A percentile compares a stretch with the other conserved stretches of the same genome.
These are phyloP conservation scores for Campylomormyrus numenius DNA, from an alignment of 2,113 vertebrate genomes.

Conservation along the genomic window DNA sequence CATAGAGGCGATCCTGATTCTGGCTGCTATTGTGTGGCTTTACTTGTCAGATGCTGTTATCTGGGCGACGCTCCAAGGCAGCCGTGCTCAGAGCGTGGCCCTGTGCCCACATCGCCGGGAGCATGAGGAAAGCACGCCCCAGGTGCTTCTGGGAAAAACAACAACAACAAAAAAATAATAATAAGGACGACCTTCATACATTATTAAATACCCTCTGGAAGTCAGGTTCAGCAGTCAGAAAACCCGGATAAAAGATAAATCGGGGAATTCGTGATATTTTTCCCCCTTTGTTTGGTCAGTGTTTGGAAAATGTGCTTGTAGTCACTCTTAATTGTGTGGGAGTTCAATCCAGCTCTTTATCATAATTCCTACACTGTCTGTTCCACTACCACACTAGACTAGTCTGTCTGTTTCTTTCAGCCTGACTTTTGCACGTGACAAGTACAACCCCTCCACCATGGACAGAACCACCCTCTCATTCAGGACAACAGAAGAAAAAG, in stretches of 20 bases:
- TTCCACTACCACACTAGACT: neutral
- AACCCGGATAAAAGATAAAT: neutral
- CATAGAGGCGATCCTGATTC: neutral
- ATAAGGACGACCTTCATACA: slow-evolving; percentile 28
- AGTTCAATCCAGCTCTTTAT: neutral
- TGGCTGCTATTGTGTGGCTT: neutral
- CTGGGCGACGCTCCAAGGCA: neutral
- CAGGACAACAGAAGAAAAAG: neutral
- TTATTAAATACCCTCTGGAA: slow-evolving; percentile 45
- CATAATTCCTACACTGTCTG: neutral
- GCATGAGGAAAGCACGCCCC: neutral
- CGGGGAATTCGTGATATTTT: neutral
- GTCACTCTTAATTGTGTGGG: neutral
- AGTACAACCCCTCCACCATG: neutral
- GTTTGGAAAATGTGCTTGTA: neutral
- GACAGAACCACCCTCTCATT: neutral
- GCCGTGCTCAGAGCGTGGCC: neutral
- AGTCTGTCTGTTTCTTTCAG: neutral
- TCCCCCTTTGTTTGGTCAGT: neutral
- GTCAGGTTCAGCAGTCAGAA: slow-evolving; percentile 36
- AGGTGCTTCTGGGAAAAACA: slow-evolving; percentile 10
- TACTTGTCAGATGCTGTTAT: neutral
- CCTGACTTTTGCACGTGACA: neutral
- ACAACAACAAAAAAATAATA: neutral
- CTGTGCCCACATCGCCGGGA: neutral